Evolutionary conservation across 2,113 vertebrate species (phyloP).

Genomic region (Gavia stellata): DNA sequence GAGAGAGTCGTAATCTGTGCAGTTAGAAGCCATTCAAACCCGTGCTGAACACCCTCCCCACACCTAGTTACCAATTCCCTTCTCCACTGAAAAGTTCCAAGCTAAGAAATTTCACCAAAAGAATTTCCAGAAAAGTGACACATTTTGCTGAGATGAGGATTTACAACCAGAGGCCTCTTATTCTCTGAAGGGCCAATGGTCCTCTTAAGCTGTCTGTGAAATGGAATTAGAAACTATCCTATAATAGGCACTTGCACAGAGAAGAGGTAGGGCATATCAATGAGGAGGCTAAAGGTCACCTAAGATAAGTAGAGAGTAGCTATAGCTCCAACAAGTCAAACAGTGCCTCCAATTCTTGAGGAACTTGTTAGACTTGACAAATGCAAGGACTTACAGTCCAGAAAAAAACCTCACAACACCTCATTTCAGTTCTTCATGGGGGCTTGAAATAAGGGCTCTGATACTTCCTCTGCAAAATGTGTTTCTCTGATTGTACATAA

Average conservation of each 20-base stretch:
- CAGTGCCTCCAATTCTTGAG: background rate
- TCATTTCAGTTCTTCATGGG: background rate
- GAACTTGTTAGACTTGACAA: background rate
- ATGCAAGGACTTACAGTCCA: background rate
- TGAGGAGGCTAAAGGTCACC: background rate
- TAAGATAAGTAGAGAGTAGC: background rate
- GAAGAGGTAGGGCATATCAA: background rate
- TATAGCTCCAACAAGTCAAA: background rate
- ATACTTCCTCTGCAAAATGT: background rate
- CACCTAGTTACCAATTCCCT: fast-evolving
- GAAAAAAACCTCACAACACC: background rate
- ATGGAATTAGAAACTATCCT: background rate
- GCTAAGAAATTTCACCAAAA: background rate
- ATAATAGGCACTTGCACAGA: background rate
- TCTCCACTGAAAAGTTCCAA: background rate
- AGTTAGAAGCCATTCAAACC: background rate
- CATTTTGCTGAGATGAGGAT: background rate
- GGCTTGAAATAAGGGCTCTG: background rate
- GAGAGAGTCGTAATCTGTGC: background rate
- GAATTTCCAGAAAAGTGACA: background rate
- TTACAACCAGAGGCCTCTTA: background rate
- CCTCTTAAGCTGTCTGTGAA: background rate
- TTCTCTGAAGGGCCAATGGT: background rate
- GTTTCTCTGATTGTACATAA: background rate
- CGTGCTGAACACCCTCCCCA: background rate